Base-by-base conservation (phyloP, 2,113 vertebrate species). In the Ceuthmochares aereus region DNA sequence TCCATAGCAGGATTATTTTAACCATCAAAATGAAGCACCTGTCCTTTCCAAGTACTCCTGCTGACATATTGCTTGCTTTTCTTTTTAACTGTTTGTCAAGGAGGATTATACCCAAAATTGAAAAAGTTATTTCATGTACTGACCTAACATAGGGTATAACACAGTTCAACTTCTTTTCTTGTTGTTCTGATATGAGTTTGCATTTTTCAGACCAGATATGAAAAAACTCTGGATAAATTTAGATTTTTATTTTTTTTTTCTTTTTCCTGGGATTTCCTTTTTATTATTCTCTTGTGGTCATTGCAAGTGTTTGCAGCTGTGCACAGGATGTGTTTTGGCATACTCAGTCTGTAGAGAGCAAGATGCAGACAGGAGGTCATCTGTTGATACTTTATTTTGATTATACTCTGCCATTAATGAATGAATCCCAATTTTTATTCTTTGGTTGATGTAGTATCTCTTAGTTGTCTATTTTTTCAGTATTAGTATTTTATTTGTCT, bases 241-340 rank as follows among this genome's bases (percentile, higher is more conserved):
- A 60, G n/a, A 12, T 19, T 4, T 26, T 45, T n/a, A n/a, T n/a
- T 49, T 68, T 40, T 40, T 56, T 82, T 68, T 79, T 78, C 45
- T 36, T 36, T 15, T 5, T 9, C 22, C 30, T 26, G 16, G 37
- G 51, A 20, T 90, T 96, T 89, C 51, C 68, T 85, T 94, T 94
- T 90, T 80, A 67, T 95, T 91, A 88, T 59, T 90, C 89, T 88
- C 47, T 78, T 94, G 92, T 88, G 93, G 82, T 86, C 72, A 59
- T 72, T 93, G 36, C 47, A 74, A 56, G 30, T 84, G 63, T 77
- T 93, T 81, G 80, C 92, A 96, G 90, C 90, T 96, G 93, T 92
- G 76, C n/a, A n/a, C 95, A 74, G 89, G 89, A 62, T 90, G 76
- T 72, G 64, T 92, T 94, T 82, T 81, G 83, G 11, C 37, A 9